Evolutionary conservation across 2,888 invertebrate species (phyloP).

Genomic region (Charanyca ferruginea): DNA sequence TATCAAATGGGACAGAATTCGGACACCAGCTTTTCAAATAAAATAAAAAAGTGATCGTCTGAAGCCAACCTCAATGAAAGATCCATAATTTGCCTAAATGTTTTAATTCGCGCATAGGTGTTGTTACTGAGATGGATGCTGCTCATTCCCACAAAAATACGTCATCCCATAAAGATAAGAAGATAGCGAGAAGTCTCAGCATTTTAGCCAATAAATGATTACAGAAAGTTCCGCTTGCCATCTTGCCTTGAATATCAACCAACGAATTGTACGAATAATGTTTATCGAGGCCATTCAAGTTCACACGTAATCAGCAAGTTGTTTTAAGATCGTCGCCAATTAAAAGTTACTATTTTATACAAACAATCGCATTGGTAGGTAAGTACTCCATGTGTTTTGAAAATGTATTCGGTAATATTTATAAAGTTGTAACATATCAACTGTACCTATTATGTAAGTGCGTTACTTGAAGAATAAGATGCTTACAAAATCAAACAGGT

Average conservation of each 20-base stretch:
- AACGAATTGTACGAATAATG: slow-evolving; percentile 1
- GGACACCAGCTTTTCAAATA: too few relatives aligned
- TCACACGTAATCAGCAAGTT: slow-evolving; percentile 28
- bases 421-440: slow-evolving; percentile 17
- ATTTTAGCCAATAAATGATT: not conserved
- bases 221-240: slow-evolving; percentile 16
- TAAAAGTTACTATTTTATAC: not conserved
- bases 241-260: slow-evolving; percentile 35
- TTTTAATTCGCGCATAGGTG: not conserved
- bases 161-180: slow-evolving; percentile 3
- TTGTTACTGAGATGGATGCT: not conserved
- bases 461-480: slow-evolving; percentile 10
- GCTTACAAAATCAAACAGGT: slow-evolving; percentile 17
- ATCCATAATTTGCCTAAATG: not conserved
- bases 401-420: slow-evolving; percentile 32
- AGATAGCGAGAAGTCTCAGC: not conserved
- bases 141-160: not conserved
- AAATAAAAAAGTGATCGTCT: not conserved
- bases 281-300: slow-evolving; percentile 15
- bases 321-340: not conserved
- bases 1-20: not conserved
- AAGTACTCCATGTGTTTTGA: slow-evolving; percentile 27
- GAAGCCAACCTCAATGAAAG: not conserved
- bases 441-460: slow-evolving; percentile 29
- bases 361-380: slow-evolving; percentile 4